Conservation (phyloP, 1,140 invertebrate genomes). For the Drosophila lowei region DNA sequence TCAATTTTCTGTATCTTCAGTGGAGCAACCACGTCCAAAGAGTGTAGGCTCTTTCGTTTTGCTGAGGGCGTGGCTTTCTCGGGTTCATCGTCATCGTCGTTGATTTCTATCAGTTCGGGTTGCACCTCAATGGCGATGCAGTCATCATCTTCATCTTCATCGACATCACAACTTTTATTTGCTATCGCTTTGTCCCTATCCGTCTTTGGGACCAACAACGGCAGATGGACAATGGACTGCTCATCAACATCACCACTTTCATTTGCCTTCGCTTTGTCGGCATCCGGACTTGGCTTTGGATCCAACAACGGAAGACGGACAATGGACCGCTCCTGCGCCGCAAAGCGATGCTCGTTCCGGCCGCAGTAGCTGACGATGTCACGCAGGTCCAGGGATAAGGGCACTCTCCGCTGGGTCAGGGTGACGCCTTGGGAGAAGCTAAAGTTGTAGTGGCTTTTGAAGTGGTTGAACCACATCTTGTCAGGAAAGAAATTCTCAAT, state of each 20-base stretch:
- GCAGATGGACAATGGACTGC: constrained; percentile 1
- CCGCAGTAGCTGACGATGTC: constrained; percentile 77
- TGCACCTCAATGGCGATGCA: constrained; percentile 59
- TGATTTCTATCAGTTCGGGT: constrained; percentile 64
- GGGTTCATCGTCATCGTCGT: constrained; percentile 55
- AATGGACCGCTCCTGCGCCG: too few species aligned
- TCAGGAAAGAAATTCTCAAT: constrained; percentile 77
- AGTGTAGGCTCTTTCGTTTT: constrained; percentile 17
- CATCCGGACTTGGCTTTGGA: too few species aligned
- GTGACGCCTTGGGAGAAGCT: constrained; percentile 60
- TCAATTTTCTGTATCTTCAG: constrained; percentile 70
- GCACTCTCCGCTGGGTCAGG: constrained; percentile 38
- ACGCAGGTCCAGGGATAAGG: constrained; percentile 64
- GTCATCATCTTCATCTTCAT: constrained; percentile 64
- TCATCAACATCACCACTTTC: not conserved
- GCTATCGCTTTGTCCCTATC: constrained; percentile 9
- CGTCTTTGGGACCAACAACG: constrained; percentile 8
- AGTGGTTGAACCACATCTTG: constrained; percentile 66
- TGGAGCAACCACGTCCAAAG: not conserved
- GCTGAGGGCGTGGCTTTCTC: not conserved
- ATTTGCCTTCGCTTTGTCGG: constrained; percentile 30
- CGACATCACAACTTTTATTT: not conserved
- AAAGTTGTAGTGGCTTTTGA: constrained; percentile 65
- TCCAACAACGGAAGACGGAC: too few species aligned
- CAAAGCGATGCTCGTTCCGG: constrained; percentile 14